Conservation (phyloP, 2,797 vertebrate species). For the Anguilla obscura region DNA sequence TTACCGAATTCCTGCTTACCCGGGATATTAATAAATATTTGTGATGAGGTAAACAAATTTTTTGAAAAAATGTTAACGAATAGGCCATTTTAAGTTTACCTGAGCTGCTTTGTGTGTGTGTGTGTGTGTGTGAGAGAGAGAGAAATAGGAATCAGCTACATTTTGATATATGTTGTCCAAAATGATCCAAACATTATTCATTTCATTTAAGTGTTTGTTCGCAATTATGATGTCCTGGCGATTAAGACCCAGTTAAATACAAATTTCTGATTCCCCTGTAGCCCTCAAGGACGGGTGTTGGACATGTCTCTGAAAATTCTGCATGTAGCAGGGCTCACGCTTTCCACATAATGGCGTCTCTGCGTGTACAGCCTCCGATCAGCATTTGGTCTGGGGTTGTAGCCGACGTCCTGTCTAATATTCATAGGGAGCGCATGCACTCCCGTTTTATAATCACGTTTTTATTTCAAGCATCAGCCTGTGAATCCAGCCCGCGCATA, state of each 20-base stretch:
- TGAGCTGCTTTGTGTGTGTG: no score
- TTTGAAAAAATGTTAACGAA: no score
- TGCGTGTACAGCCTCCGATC: background rate
- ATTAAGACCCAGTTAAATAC: background rate
- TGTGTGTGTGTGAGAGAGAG: no score
- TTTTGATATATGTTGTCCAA: background rate
- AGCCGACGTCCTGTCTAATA: background rate
- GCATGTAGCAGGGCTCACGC: background rate
- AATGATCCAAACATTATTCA: background rate
- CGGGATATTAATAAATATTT: no score
- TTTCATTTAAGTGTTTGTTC: background rate
- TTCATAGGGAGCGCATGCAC: background rate
- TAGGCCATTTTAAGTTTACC: no score
- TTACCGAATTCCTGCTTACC: background rate
- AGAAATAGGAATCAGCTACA: no score
- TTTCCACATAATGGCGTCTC: background rate
- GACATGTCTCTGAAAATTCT: background rate
- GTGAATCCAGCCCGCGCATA: background rate
- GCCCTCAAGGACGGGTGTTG: background rate
- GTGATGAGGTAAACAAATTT: no score
- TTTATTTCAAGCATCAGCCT: conserved; percentile 15
- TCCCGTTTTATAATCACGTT: background rate
- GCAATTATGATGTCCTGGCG: background rate
- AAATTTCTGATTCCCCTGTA: background rate
- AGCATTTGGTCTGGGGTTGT: background rate